These are phyloP conservation scores for Coenonympha arcania DNA, from an alignment of 2,888 invertebrate species.

Conservation along the genomic window DNA sequence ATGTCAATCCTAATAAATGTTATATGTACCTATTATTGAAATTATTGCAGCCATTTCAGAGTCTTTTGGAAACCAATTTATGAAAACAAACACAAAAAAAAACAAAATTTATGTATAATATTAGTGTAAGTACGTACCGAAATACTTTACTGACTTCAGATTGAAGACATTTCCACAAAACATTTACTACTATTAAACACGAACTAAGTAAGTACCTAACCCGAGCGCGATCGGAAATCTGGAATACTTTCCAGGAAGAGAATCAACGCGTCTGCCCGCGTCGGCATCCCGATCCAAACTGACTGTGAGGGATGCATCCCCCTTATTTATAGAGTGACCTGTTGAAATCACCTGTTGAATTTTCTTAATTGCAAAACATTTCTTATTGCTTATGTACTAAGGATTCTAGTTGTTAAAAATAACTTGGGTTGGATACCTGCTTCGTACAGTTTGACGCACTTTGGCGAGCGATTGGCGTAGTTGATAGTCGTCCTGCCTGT, in stretches of 20 bases:
- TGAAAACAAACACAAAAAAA: too few relatives aligned
- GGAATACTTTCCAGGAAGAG: not conserved
- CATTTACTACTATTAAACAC: not conserved
- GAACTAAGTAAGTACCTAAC: not conserved
- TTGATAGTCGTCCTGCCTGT: too few relatives aligned
- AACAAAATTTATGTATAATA: too few relatives aligned
- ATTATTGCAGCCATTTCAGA: too few relatives aligned
- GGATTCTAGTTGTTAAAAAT: not conserved
- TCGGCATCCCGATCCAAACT: conserved; percentile 33
- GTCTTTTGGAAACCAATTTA: too few relatives aligned
- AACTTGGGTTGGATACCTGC: not conserved
- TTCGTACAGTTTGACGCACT: too few relatives aligned
- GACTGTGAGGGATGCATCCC: conserved; percentile 28
- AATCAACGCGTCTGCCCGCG: conserved; percentile 14
- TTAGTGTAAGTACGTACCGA: not conserved
- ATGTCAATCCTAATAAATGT: too few relatives aligned
- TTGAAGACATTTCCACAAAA: not conserved
- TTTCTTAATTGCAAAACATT: conserved; percentile 5
- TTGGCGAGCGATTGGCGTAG: too few relatives aligned
- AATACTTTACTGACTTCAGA: not conserved
- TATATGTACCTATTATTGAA: too few relatives aligned
- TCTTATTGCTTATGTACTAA: not conserved
- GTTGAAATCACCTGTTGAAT: conserved; percentile 36
- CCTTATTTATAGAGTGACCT: conserved; percentile 32
- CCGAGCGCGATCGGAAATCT: not conserved